Percentiles rank a stretch among this genome's conserved stretches.
phyloP scores from a whole-genome alignment of 2,797 vertebrate genomes.

The Brotula barbata region DNA sequence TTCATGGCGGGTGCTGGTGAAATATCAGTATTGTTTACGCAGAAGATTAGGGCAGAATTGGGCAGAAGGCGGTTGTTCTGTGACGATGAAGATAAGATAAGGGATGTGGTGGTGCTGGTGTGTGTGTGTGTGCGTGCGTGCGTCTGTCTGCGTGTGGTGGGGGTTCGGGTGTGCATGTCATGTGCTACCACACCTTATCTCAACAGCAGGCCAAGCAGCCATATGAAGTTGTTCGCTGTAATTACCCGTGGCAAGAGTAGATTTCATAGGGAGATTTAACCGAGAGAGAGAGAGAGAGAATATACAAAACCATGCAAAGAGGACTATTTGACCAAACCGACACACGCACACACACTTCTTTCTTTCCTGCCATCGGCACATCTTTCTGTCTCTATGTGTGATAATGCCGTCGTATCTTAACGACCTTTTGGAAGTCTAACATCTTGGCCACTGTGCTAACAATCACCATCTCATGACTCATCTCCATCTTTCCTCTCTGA shows the following conservation, averaged over 20 bases:
- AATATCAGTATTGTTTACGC: conserved; percentile 99
- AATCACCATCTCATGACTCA: conserved; percentile 73
- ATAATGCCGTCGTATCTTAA: conserved; percentile 66
- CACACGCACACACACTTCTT: conserved; percentile 27
- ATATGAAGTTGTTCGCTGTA: conserved; percentile 98
- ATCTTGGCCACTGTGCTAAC: conserved; percentile 72
- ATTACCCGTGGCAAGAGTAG: conserved; percentile 94
- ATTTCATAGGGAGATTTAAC: conserved; percentile 87
- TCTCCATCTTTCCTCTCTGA: conserved; percentile 65
- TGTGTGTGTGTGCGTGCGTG: conserved; percentile 35
- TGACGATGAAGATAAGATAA: conserved; percentile 98
- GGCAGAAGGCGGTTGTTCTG: conserved; percentile 97
- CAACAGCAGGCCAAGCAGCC: conserved; percentile 84
- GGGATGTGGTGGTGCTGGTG: conserved; percentile 60
- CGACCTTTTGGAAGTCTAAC: conserved; percentile 70
- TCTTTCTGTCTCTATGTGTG: conserved; percentile 58
- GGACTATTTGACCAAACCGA: conserved; percentile 21
- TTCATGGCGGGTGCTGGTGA: conserved; percentile 85
- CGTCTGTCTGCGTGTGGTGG: conserved; percentile 39
- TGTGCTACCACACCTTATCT: conserved; percentile 85
- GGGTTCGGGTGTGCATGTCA: conserved; percentile 25
- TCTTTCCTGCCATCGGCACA: conserved; percentile 23
- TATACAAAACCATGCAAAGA: background rate
- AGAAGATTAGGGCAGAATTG: conserved; percentile 98
- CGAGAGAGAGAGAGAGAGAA: conserved; percentile 13